Conservation (phyloP, 2,888 invertebrate genomes). For the Crematogaster levior region DNA sequence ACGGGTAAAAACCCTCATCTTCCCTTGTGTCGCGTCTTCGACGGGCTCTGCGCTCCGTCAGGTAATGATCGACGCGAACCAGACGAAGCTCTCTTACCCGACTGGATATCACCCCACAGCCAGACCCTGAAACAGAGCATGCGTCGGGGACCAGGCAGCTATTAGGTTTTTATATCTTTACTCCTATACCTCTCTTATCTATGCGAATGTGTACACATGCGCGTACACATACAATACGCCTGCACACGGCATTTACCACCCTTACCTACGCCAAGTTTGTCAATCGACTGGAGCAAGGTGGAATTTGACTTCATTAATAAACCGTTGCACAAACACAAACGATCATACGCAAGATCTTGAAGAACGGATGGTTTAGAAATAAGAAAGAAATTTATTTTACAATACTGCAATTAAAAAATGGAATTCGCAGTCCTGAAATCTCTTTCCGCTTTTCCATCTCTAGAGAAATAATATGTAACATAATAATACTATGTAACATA, state of each 20-base stretch:
- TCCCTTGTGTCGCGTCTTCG: conserved; percentile 3
- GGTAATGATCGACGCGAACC: conserved; percentile 81
- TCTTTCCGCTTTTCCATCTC: neutral
- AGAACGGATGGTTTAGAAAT: neutral
- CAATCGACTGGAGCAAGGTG: conserved; percentile 4
- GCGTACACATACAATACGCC: neutral
- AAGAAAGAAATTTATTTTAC: neutral
- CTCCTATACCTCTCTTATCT: conserved; percentile 34
- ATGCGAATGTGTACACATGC: conserved; percentile 19
- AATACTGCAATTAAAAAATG: neutral
- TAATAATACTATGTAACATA: no score
- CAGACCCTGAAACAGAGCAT: conserved; percentile 70
- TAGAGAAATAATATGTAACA: neutral
- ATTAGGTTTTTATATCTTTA: conserved; percentile 40
- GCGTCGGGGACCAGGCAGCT: conserved; percentile 68
- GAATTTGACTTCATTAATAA: neutral
- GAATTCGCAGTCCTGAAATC: neutral
- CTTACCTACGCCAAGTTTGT: conserved; percentile 3
- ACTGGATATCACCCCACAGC: conserved; percentile 76
- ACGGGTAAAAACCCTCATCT: conserved; percentile 38
- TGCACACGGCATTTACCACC: neutral
- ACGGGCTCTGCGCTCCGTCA: conserved; percentile 68
- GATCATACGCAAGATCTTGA: neutral
- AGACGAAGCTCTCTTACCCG: conserved; percentile 75
- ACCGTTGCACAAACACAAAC: neutral